phyloP scores from a whole-genome alignment of 2,888 invertebrate species.

The Drosophila ezoana region DNA sequence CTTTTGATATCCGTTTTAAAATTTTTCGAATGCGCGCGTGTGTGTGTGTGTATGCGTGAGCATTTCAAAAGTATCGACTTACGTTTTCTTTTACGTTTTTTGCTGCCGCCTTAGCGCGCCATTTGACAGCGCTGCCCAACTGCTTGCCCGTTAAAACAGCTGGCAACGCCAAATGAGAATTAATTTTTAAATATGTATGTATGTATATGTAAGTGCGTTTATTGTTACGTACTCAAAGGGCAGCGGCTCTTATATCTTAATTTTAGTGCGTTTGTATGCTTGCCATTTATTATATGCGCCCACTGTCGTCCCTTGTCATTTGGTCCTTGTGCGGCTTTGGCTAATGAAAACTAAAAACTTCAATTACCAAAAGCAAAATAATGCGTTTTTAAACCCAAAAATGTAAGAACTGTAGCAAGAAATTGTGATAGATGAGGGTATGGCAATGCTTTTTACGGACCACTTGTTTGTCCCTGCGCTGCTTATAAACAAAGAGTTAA shows the following conservation, averaged over 20 bases:
- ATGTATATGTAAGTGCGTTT: neutral
- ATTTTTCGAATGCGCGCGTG: slow-evolving; percentile 21
- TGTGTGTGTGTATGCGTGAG: slow-evolving; percentile 16
- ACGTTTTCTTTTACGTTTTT: slow-evolving; percentile 29
- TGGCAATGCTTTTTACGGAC: slow-evolving; percentile 71
- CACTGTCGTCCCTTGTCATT: slow-evolving; percentile 56
- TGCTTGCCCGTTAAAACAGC: slow-evolving; percentile 6
- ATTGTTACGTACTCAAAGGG: neutral
- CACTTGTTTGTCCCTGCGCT: slow-evolving; percentile 71
- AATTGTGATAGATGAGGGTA: slow-evolving; percentile 83
- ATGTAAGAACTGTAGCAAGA: slow-evolving; percentile 62
- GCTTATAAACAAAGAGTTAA: slow-evolving; percentile 76
- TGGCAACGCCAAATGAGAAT: slow-evolving; percentile 20
- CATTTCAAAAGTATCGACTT: slow-evolving; percentile 57
- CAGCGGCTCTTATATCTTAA: slow-evolving; percentile 53
- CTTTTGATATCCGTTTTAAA: slow-evolving; percentile 73
- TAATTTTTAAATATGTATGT: slow-evolving; percentile 8
- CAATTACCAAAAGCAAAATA: slow-evolving; percentile 73
- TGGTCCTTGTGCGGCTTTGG: slow-evolving; percentile 20
- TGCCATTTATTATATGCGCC: slow-evolving; percentile 46
- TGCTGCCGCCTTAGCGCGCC: neutral
- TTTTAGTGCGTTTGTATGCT: slow-evolving; percentile 40
- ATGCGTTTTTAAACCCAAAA: slow-evolving; percentile 79
- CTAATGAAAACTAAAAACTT: slow-evolving; percentile 83
- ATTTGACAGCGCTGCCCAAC: slow-evolving; percentile 16